Evolutionary conservation across 2,797 vertebrate species (phyloP).

Genomic region (Ispidina lecontei): DNA sequence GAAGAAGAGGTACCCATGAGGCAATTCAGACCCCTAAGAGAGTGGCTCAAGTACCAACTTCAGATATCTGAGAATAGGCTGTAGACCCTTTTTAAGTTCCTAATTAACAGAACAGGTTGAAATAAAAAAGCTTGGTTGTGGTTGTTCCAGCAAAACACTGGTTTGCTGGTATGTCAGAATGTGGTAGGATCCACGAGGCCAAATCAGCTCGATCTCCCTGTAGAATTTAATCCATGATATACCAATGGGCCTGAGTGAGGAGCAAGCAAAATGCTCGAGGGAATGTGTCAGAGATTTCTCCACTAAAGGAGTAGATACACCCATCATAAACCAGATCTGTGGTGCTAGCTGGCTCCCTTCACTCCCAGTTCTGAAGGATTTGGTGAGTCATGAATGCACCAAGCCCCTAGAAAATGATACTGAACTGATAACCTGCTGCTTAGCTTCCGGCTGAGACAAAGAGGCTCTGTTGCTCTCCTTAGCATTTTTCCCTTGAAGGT

Average conservation of each 20-base stretch:
- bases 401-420: background rate
- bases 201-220: background rate
- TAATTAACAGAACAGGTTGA: background rate
- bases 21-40: slow-evolving; percentile 29
- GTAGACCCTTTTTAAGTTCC: background rate
- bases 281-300: background rate
- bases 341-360: background rate
- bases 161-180: background rate
- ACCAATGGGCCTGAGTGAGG: background rate
- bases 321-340: background rate
- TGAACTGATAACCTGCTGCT: background rate
- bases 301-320: background rate
- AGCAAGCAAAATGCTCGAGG: background rate
- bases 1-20: slow-evolving; percentile 12
- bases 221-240: background rate
- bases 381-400: background rate
- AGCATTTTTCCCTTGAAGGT: background rate
- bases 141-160: background rate
- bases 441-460: background rate
- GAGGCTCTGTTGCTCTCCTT: background rate
- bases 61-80: background rate
- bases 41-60: background rate
- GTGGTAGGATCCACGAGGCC: background rate
- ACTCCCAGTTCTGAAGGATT: background rate
- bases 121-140: background rate